Evolutionary conservation across 2,797 vertebrate species (phyloP).

Genomic region (Chiloscyllium punctatum): DNA sequence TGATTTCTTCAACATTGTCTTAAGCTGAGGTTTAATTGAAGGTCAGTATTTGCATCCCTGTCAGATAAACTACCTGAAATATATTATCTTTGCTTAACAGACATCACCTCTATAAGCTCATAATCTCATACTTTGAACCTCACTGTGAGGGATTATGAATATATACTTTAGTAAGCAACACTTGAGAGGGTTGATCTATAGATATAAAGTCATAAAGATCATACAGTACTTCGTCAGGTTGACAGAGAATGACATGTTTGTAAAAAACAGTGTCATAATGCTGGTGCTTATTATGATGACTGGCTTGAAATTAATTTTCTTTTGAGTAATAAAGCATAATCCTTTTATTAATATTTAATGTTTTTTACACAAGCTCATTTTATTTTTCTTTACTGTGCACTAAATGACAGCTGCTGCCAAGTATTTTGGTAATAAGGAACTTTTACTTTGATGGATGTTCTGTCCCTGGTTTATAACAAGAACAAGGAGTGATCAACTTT

Average conservation of each 20-base stretch:
- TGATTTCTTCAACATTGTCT: conserved; percentile 85
- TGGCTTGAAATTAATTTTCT: conserved; percentile 7
- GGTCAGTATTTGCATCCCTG: conserved; percentile 75
- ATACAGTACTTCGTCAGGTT: background rate
- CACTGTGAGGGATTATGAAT: background rate
- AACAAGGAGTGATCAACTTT: background rate
- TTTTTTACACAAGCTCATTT: background rate
- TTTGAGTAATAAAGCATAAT: background rate
- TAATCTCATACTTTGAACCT: conserved; percentile 24
- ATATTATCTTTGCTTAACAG: conserved; percentile 48
- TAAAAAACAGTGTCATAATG: background rate
- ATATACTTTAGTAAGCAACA: conserved; percentile 28
- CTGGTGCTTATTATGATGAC: background rate
- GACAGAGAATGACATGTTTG: background rate
- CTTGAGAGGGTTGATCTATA: conserved; percentile 14
- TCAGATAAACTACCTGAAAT: conserved; percentile 57
- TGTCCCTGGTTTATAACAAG: background rate
- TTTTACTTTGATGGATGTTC: background rate
- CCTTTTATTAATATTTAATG: conserved; percentile 8
- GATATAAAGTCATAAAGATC: conserved; percentile 24
- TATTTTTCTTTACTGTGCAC: background rate
- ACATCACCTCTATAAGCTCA: conserved; percentile 49
- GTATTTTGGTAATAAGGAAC: background rate
- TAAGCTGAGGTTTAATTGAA: conserved; percentile 86
- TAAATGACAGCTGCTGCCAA: background rate